Evolutionary conservation across 1,140 invertebrate species (phyloP).

Genomic region (Orchestia grillus): DNA sequence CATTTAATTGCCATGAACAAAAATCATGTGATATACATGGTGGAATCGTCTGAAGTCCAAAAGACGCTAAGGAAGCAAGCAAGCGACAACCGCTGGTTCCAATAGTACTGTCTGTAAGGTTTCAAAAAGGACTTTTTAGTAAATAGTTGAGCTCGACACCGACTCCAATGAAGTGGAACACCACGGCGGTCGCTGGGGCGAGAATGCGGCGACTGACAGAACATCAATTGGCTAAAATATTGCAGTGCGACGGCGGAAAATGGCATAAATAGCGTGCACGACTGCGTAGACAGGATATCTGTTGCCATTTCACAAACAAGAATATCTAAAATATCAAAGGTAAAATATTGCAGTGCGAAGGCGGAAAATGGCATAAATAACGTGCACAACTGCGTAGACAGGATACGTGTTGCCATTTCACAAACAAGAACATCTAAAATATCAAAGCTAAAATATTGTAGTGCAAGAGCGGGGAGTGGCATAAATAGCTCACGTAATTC

Average conservation of each 20-base stretch:
- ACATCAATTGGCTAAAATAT: not conserved
- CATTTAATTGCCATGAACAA: too few relatives aligned
- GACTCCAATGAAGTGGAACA: not conserved
- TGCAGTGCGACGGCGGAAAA: not conserved
- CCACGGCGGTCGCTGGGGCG: not conserved
- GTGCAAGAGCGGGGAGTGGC: not conserved
- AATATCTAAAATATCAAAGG: not conserved
- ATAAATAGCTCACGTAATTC: not conserved
- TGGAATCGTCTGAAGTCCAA: too few relatives aligned
- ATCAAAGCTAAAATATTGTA: not conserved
- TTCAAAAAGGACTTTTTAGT: too few relatives aligned
- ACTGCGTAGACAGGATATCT: not conserved
- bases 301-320: too few relatives aligned
- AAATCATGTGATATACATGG: too few relatives aligned
- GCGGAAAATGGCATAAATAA: not conserved
- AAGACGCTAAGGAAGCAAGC: too few relatives aligned
- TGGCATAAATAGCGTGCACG: not conserved
- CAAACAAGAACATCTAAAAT: too few relatives aligned
- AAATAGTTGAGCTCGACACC: not conserved
- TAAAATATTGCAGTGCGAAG: not conserved
- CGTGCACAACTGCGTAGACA: not conserved
- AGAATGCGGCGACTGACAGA: not conserved
- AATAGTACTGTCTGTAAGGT: too few relatives aligned
- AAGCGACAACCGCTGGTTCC: too few relatives aligned
- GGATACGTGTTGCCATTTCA: too few relatives aligned